Base-by-base conservation (phyloP, 2,888 invertebrate species). In the Dryocosmus kuriphilus region DNA sequence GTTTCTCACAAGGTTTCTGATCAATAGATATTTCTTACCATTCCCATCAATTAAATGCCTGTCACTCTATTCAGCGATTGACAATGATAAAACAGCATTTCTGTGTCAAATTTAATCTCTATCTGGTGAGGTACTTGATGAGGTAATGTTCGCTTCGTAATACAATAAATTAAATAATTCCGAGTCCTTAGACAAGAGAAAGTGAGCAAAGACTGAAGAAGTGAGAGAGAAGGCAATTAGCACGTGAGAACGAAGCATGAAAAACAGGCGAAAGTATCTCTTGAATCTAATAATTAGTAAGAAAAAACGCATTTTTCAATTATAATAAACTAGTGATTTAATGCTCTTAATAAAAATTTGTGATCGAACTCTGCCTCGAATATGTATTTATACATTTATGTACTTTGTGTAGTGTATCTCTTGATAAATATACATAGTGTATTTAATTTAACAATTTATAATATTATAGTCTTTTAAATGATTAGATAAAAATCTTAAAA, bases 31-130 rank as follows among this genome's bases (percentile, higher is more conserved):
- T 60, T 60, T 41, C 65, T 41, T 16, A 24, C 14, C 11, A 63
- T 65, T 41, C 27, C 16, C 24, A 65, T 65, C 65, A 65, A 27
- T 65, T 65, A 65, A 65, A 65, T 41, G 8, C 65, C 65, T 65
- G 65, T 65, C 65, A 65, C 41, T 41, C 38, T 65, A 3, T 11
- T 63, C 35, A 63, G 41, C 38, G 65, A 65, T 65, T 22, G 24
- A 24, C 65, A 65, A 7, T 22, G 65, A 65, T 65, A 65, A 65
- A 41, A 41, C 65, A 38, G 38, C 65, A 41, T 65, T 65, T 65
- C 41, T 41, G 14, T 65, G 65, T 27, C 65, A 41, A 41, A 65
- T 41, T 65, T 41, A 65, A 65, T 65, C 65, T 65, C 27, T 38
- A 65, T 65, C 65, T 65, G 16, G 16, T 14, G 65, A 41, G 16